Conservation (phyloP, 2,113 vertebrate species). For the Clarias macrocephalus region DNA sequence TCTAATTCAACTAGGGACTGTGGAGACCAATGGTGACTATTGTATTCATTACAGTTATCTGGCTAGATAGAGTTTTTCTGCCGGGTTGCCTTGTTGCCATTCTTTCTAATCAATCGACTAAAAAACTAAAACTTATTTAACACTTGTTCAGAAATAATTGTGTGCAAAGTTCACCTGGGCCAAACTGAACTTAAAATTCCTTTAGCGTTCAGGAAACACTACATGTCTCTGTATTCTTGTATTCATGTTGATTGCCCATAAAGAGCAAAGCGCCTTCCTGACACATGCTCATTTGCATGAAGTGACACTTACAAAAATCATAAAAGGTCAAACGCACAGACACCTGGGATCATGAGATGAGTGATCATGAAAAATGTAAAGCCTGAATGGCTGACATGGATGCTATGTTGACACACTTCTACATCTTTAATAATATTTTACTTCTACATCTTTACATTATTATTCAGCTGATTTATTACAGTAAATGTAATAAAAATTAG, state of each 20-base stretch:
- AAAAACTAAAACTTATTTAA: neutral
- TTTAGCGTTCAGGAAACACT: neutral
- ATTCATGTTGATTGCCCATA: neutral
- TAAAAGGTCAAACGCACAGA: neutral
- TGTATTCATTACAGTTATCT: neutral
- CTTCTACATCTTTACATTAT: no score
- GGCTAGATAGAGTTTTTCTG: neutral
- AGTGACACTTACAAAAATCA: neutral
- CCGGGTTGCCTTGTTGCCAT: neutral
- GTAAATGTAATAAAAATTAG: neutral
- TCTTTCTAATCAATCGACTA: neutral
- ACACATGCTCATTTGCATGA: neutral
- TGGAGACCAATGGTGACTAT: no score
- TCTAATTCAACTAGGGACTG: no score
- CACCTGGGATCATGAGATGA: neutral
- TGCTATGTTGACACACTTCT: neutral
- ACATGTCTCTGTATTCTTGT: no score
- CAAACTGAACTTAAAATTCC: neutral
- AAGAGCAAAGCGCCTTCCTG: neutral
- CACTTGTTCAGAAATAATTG: neutral
- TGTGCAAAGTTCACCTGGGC: neutral
- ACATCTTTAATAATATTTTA: neutral
- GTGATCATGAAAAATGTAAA: neutral
- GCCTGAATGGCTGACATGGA: neutral
- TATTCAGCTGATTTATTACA: neutral